Evolutionary conservation across 1,140 invertebrate species (phyloP).

Genomic region (Epicauta chinensis): DNA sequence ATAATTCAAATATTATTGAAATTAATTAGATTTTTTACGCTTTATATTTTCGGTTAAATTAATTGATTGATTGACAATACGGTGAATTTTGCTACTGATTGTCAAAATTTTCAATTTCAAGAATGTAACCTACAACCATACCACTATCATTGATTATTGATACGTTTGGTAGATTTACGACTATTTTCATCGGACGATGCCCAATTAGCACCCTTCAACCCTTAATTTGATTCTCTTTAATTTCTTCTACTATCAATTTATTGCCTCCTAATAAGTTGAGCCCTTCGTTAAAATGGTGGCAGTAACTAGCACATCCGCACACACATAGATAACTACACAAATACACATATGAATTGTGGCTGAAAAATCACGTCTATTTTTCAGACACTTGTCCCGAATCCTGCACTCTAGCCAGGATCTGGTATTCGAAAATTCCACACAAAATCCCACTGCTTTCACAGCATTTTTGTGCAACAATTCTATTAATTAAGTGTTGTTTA

Average conservation of each 20-base stretch:
- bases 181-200: no score
- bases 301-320: not conserved
- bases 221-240: no score
- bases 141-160: constrained; percentile 1
- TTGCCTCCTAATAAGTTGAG: not conserved
- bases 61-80: not conserved
- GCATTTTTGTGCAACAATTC: constrained; percentile 5
- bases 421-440: not conserved
- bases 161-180: not conserved
- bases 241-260: no score
- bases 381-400: constrained; percentile 13
- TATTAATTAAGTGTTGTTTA: no score
- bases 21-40: no score
- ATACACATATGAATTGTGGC: not conserved
- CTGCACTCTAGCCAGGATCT: not conserved
- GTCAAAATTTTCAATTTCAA: not conserved
- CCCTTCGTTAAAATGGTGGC: constrained; percentile 25
- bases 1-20: no score
- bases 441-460: constrained; percentile 11
- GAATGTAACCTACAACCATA: not conserved
- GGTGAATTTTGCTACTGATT: not conserved
- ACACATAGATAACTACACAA: not conserved
- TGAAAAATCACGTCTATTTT: constrained; percentile 5
- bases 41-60: no score
- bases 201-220: no score